Conservation (phyloP, 2,888 invertebrate species). For the Neoaliturus tenellus region DNA sequence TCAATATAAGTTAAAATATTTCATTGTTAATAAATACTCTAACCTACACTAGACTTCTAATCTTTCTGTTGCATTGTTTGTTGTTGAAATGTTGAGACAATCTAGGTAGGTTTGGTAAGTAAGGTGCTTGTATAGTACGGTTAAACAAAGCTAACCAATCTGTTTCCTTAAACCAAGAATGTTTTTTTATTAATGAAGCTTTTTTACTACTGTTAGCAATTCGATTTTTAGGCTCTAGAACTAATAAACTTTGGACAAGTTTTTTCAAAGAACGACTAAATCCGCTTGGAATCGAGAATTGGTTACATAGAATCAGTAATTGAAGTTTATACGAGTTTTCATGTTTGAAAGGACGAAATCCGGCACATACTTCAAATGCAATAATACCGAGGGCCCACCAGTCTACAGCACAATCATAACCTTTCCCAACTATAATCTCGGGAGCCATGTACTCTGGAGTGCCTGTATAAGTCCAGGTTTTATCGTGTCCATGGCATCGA, state of each 20-base stretch:
- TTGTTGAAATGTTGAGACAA: background rate
- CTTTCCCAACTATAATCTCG: background rate
- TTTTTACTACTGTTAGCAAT: background rate
- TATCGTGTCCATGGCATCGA: background rate
- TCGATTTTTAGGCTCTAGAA: background rate
- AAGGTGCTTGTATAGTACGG: background rate
- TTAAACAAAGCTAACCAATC: background rate
- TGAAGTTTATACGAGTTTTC: background rate
- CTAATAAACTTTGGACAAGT: background rate
- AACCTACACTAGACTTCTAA: background rate
- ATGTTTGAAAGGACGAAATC: background rate
- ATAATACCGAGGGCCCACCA: conserved; percentile 27
- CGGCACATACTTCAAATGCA: background rate
- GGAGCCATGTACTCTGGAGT: conserved; percentile 31
- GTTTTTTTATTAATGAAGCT: background rate
- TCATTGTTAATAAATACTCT: background rate
- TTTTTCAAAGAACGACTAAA: conserved; percentile 25
- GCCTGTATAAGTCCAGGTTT: conserved; percentile 9
- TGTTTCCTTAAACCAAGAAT: background rate
- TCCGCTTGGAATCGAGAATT: background rate
- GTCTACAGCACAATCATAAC: conserved; percentile 28
- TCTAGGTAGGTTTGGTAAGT: background rate
- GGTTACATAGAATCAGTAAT: background rate
- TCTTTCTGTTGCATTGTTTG: background rate
- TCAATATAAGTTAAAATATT: background rate